These are phyloP conservation scores for Premnoplex brunnescens DNA, from an alignment of 2,797 vertebrate genomes.

Conservation along the genomic window DNA sequence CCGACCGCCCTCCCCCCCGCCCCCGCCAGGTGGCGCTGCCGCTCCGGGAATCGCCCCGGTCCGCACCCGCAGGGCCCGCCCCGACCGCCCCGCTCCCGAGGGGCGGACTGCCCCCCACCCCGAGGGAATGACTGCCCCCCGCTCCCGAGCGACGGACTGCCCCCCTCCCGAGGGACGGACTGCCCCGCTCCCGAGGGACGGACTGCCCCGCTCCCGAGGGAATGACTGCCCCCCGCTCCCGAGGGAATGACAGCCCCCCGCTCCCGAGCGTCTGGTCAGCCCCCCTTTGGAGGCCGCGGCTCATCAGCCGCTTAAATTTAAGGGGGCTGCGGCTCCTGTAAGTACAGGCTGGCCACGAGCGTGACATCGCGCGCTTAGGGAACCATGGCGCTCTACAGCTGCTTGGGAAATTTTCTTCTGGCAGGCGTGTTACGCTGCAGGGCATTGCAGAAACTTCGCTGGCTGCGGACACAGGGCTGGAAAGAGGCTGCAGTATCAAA, in stretches of 20 bases:
- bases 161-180: too few relatives aligned
- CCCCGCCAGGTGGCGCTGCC: not conserved
- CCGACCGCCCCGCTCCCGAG: too few relatives aligned
- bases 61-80: not conserved
- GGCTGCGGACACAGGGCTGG: fast-evolving
- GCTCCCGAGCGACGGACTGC: too few relatives aligned
- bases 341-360: fast-evolving
- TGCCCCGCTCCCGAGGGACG: too few relatives aligned
- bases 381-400: not conserved
- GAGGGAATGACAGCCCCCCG: too few relatives aligned
- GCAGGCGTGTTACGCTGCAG: fast-evolving
- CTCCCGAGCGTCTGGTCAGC: too few relatives aligned
- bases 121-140: too few relatives aligned
- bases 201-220: too few relatives aligned
- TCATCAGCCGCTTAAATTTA: not conserved
- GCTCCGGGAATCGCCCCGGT: not conserved
- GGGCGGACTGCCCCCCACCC: too few relatives aligned
- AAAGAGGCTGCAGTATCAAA: not conserved
- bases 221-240: too few relatives aligned
- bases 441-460: not conserved
- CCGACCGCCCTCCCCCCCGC: too few relatives aligned
- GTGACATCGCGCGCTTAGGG: not conserved
- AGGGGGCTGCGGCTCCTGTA: too few relatives aligned
- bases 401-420: not conserved
- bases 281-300: fast-evolving